Percentiles rank a stretch among this genome's conserved stretches.
Evolutionary conservation across 2,888 invertebrate genomes (phyloP).

Genomic region (Galerucella nymphaeae): DNA sequence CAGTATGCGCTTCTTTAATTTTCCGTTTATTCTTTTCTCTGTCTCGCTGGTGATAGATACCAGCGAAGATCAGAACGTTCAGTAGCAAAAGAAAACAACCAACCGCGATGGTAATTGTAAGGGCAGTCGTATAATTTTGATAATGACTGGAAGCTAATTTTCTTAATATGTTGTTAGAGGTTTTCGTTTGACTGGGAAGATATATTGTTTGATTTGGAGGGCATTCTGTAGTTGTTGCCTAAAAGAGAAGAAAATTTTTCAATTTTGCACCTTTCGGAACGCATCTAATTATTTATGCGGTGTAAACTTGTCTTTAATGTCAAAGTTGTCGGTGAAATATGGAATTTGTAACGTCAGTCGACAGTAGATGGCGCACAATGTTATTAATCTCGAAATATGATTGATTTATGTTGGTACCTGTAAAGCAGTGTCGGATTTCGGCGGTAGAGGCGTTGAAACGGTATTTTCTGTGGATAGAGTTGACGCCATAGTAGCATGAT

Average conservation of each 20-base stretch:
- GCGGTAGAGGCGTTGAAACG: conserved; percentile 65
- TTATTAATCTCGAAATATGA: not conserved
- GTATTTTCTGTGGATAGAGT: conserved; percentile 61
- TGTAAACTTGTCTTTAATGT: too few species aligned
- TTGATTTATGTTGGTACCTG: conserved; percentile 48
- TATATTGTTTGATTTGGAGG: conserved; percentile 72
- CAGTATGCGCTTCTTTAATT: conserved; percentile 83
- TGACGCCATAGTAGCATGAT: conserved; percentile 68
- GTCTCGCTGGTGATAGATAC: conserved; percentile 87
- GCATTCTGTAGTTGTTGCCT: conserved; percentile 77
- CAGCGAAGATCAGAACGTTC: conserved; percentile 88
- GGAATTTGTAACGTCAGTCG: too few species aligned
- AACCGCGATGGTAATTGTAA: conserved; percentile 88
- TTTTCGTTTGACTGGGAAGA: conserved; percentile 63
- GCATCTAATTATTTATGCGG: too few species aligned
- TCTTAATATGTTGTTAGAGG: conserved; percentile 76
- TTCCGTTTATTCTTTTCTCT: conserved; percentile 69
- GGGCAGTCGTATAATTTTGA: conserved; percentile 88
- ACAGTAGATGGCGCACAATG: too few species aligned
- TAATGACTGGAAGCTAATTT: conserved; percentile 85
- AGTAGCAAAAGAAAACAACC: conserved; percentile 84
- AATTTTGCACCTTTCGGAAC: not conserved
- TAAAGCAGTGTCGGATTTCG: conserved; percentile 66
- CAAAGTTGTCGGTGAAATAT: too few species aligned
- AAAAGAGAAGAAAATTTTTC: too few species aligned